These are phyloP conservation scores for Coelopa pilipes DNA, from an alignment of 2,888 invertebrate species.

Conservation along the genomic window DNA sequence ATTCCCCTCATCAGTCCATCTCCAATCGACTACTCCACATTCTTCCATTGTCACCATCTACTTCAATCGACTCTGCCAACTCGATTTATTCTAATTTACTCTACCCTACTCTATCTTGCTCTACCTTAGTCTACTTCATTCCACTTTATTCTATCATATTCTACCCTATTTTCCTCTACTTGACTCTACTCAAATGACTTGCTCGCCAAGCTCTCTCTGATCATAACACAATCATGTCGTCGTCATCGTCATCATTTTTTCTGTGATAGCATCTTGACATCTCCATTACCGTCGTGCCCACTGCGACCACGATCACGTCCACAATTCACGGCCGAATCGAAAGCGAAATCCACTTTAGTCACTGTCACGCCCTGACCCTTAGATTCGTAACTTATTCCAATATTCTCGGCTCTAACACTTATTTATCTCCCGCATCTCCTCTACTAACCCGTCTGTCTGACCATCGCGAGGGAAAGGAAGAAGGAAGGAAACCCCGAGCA, in stretches of 20 bases:
- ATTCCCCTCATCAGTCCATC: too few relatives aligned
- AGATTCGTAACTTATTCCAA: conserved; percentile 14
- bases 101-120: too few relatives aligned
- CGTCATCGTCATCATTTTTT: conserved; percentile 38
- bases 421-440: not conserved
- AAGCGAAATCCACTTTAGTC: not conserved
- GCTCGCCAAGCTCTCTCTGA: conserved; percentile 29
- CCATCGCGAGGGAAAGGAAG: too few relatives aligned
- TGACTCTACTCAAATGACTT: conserved; percentile 33
- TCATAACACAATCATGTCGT: conserved; percentile 27
- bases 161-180: not conserved
- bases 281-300: conserved; percentile 22
- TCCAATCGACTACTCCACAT: too few relatives aligned
- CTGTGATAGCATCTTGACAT: conserved; percentile 46
- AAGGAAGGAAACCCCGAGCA: not conserved
- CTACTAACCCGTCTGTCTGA: not conserved
- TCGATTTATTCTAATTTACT: too few relatives aligned
- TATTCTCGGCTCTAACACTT: not conserved
- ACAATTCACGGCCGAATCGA: not conserved
- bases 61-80: too few relatives aligned
- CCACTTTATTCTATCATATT: not conserved
- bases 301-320: not conserved
- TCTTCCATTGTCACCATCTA: too few relatives aligned
- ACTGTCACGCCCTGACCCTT: too few relatives aligned
- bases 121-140: not conserved